Evolutionary conservation across 2,797 vertebrate species (phyloP).

Genomic region (Champsocephalus esox): DNA sequence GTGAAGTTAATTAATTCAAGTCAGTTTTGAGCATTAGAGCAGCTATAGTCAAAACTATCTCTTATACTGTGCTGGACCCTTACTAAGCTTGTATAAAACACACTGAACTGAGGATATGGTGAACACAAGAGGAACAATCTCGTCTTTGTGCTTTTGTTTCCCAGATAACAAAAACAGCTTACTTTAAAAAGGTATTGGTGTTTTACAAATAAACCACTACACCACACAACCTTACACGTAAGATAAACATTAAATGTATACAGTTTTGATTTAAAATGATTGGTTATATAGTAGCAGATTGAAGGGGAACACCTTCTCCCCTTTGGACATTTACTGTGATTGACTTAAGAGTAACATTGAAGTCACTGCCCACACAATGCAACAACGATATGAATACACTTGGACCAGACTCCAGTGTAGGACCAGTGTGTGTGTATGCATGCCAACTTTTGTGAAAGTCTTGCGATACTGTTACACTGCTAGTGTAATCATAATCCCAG

Average conservation of each 20-base stretch:
- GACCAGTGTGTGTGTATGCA: not conserved
- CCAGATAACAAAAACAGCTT: not conserved
- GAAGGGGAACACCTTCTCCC: not conserved
- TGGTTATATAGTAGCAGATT: not conserved
- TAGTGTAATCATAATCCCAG: constrained; percentile 46
- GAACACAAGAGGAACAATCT: not conserved
- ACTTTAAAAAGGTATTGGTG: not conserved
- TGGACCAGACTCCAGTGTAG: not conserved
- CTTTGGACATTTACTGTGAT: constrained; percentile 5
- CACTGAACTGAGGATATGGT: too few species aligned
- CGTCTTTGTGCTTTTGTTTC: not conserved
- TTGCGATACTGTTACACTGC: constrained; percentile 10
- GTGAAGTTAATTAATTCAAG: not conserved
- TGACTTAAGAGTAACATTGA: constrained; percentile 8
- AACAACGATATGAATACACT: constrained; percentile 8
- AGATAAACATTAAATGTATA: not conserved
- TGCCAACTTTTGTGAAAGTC: not conserved
- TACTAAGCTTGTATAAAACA: not conserved
- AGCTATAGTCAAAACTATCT: not conserved
- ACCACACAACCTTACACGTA: not conserved
- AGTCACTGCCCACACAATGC: constrained; percentile 7
- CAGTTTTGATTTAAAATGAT: not conserved
- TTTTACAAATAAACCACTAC: not conserved
- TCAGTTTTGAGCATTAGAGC: not conserved
- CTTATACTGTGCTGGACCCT: not conserved